Evolutionary conservation across 2,113 vertebrate species (phyloP), one percentile per base, ranked within the genome.

Genomic region (Laticauda laticaudata): DNA sequence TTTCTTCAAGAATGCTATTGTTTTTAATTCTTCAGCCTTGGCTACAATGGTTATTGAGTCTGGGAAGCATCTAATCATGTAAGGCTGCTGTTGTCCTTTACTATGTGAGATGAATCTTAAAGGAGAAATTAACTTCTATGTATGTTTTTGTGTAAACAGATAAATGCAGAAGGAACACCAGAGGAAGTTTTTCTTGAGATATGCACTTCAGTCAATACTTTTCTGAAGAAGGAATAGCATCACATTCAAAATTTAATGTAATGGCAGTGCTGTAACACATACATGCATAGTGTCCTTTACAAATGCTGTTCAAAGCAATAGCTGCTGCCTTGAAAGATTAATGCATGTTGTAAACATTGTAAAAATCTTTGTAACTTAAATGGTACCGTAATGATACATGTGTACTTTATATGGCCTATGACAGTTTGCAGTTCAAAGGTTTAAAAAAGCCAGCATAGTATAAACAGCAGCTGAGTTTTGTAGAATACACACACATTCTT

Each of bases 141-240:
- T 26, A 90, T 57, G 24, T 10, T 11, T 54, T 54, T 54, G 94
- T 95, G 34, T 23, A 26, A 92, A 91, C 91, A 99, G 99, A 97
- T 99, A 88, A 98, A 99, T 89, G 99, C 98, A 0, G 99, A 99
- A 95, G 97, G 97, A 95, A 97, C 98, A 2, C 98, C 98, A 3
- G 98, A 99, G 0, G 98, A 99, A 48, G 98, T 98, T 95, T 99
- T 99, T 90, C 96, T 98, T 95, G 98, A 98, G 97, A 96, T 99
- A 96, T 99, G 99, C 96, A 95, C 96, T 96, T 97, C 95, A 87
- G 94, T 99, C 95, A 98, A 99, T 95, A 97, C 97, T 97, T 91
- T 98, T 96, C 97, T 98, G 96, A 96, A 90, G 92, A 96, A 90
- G 95, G 89, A 91, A 96, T 93, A 90, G 92, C 93, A 6, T 90